Conservation (phyloP, 2,797 vertebrate genomes). For the Setipinna tenuifilis region DNA sequence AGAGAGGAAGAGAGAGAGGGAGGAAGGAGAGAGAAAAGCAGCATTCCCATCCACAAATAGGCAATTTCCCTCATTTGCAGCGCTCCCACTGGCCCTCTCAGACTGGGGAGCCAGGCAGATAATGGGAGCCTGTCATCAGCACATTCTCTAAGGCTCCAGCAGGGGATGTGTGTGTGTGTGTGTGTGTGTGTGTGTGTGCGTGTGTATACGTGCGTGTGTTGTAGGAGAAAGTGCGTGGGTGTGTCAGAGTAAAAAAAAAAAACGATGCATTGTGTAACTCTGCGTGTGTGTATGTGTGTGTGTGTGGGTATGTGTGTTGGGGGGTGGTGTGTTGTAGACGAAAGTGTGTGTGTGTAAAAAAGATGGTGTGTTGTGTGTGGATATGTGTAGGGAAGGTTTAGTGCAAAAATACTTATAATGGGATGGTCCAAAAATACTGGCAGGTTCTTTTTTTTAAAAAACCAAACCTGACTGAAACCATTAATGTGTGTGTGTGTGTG, state of each 20-base stretch:
- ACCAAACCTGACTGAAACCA: too few species aligned
- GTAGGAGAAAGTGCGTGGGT: too few species aligned
- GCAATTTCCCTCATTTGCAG: background rate
- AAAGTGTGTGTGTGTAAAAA: background rate
- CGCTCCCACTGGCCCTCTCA: background rate
- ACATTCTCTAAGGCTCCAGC: background rate
- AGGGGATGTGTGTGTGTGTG: background rate
- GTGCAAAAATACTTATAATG: background rate
- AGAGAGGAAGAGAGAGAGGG: background rate
- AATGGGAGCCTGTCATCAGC: slow-evolving; percentile 17
- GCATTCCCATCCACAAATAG: background rate
- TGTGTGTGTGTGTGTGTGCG: too few species aligned
- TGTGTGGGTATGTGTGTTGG: background rate
- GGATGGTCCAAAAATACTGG: background rate
- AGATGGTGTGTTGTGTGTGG: too few species aligned
- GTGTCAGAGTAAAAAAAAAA: background rate
- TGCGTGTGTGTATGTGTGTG: slow-evolving; percentile 1
- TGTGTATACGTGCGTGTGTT: background rate
- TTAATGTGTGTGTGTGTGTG: too few species aligned
- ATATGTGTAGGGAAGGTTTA: too few species aligned
- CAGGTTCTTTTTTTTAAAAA: too few species aligned
- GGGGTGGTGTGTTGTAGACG: background rate
- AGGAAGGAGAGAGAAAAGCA: background rate
- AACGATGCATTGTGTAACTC: background rate
- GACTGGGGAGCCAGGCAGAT: background rate